Base-by-base conservation (phyloP, 64 coral and sea anemone genomes). In the Stichodactyla helianthus region DNA sequence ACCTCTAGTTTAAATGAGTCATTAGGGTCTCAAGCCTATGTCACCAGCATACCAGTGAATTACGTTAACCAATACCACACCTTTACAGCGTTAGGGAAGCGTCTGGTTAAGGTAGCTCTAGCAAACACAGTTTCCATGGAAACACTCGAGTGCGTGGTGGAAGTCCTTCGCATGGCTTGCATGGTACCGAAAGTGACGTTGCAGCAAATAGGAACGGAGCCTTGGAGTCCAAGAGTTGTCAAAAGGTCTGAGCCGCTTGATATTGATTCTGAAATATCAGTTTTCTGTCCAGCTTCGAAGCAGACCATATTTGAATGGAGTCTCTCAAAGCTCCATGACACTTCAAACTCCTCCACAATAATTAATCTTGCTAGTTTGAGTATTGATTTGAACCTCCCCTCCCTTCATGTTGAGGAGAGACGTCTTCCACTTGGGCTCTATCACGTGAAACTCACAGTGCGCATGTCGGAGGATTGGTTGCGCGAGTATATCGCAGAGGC, bases 211-310 rank as follows among this genome's bases (percentile, higher is more conserved):
- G 88, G 92, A 14, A 20, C 27, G 27, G 71, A 10, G 52, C 60
- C 28, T 55, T 52, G 22, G 10, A 20, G 70, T 16, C 83, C 88
- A 17, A 83, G 18, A 60, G n/a, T 17, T 52, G 71, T 93, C 58
- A 89, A 71, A 17, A 68, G 61, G 7, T 54, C 60, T 5, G 52
- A 89, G 13, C 10, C 18, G 12, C 52, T 89, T 5, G 35, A 53
- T 7, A 87, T 93, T 62, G 78, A 78, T 7, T 79, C 92, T 44
- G 77, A 83, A 54, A 54, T 82, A 13, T 57, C 74, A 4, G 51
- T 93, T 18, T 89, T 87, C 50, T 93, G 92, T 60, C 92, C 92
- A 15, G 92, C 89, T 70, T 93, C 92, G 6, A 77, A 83, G 44
- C 59, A 53, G 11, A 71, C 92, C 17, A 51, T 51, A 56, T 93